Evolutionary conservation across 1,140 invertebrate species (phyloP).

Genomic region (Drosophila pallidifrons): DNA sequence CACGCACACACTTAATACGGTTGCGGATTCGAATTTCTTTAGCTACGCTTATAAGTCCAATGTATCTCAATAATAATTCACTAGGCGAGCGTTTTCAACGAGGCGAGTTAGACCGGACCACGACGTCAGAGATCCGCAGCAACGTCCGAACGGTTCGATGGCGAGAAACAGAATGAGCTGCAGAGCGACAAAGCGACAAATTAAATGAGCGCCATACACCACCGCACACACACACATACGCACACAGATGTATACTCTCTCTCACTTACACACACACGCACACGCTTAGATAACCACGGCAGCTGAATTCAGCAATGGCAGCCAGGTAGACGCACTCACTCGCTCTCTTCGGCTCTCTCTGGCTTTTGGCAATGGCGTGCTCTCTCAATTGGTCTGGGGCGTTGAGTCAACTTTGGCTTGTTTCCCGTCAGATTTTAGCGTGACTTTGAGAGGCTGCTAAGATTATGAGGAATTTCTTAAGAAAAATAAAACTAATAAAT

Average conservation of each 20-base stretch:
- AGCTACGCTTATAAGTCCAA: neutral
- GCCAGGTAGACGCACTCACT: constrained; percentile 48
- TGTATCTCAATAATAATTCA: constrained; percentile 30
- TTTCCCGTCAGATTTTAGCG: constrained; percentile 26
- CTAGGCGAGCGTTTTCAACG: constrained; percentile 11
- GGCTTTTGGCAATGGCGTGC: constrained; percentile 9
- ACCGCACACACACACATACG: neutral
- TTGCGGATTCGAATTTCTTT: constrained; percentile 3
- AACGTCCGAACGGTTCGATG: constrained; percentile 44
- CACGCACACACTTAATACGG: constrained; percentile 4
- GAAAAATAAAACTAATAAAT: neutral
- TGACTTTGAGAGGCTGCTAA: constrained; percentile 9
- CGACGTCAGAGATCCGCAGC: constrained; percentile 22
- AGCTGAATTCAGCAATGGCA: constrained; percentile 28
- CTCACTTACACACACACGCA: neutral
- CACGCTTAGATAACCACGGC: neutral
- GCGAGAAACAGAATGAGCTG: constrained; percentile 49
- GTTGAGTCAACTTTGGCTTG: constrained; percentile 37
- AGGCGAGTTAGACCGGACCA: constrained; percentile 11
- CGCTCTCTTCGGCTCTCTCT: neutral
- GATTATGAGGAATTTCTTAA: neutral
- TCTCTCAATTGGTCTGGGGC: constrained; percentile 10
- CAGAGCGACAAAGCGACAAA: constrained; percentile 36
- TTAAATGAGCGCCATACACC: constrained; percentile 38
- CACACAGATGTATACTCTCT: neutral